These are phyloP conservation scores for Caenorhabditis remanei DNA, from an alignment of 1,140 invertebrate genomes.

Conservation along the genomic window DNA sequence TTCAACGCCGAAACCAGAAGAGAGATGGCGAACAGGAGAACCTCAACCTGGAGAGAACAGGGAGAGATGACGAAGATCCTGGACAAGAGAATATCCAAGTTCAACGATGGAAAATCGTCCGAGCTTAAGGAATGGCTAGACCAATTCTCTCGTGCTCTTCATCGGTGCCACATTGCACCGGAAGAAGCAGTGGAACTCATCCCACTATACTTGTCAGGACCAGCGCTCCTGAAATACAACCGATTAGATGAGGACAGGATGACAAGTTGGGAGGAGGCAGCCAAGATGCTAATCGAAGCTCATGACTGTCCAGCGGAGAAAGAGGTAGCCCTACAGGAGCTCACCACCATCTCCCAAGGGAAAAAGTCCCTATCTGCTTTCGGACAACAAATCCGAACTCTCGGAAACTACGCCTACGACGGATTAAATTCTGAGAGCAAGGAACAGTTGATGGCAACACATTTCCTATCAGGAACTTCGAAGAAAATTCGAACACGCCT, in stretches of 20 bases:
- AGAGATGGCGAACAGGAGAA: not conserved
- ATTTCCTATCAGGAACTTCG: not conserved
- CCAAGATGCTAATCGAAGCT: not conserved
- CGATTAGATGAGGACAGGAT: not conserved
- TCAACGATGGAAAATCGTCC: not conserved
- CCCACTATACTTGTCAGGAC: not conserved
- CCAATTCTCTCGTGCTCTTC: not conserved
- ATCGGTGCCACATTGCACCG: not conserved
- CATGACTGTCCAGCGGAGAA: not conserved
- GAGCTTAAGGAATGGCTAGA: not conserved
- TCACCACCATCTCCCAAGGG: not conserved
- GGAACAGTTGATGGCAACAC: not conserved
- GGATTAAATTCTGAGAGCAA: not conserved
- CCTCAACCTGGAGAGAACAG: not conserved
- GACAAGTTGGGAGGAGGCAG: not conserved
- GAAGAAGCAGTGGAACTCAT: not conserved
- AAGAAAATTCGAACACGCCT: not conserved
- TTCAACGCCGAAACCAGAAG: not conserved
- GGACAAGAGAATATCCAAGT: not conserved
- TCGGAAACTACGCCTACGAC: not conserved
- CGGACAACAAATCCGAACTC: not conserved
- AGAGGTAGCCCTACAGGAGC: not conserved
- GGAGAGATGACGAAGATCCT: not conserved
- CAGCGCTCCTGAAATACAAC: not conserved
- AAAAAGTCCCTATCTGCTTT: not conserved